phyloP scores from a whole-genome alignment of 2,888 invertebrate species.

The Rhingia campestris region DNA sequence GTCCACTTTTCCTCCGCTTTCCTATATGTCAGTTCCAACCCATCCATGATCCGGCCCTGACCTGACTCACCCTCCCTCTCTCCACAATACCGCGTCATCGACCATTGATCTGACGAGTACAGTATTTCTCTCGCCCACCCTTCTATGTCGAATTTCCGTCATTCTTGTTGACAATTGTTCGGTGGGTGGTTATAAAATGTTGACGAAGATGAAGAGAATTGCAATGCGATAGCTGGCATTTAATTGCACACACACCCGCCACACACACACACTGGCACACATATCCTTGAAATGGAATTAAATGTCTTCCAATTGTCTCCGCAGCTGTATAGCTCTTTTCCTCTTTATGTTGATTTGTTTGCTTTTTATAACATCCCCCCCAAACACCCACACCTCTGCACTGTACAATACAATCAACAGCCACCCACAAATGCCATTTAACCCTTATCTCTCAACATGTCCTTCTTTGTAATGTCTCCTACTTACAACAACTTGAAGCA shows the following conservation, averaged over 20 bases:
- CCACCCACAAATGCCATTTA: constrained; percentile 62
- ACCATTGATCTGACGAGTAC: not conserved
- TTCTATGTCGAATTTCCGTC: constrained; percentile 5
- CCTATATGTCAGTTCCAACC: too few species aligned
- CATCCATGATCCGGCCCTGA: too few species aligned
- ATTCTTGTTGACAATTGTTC: not conserved
- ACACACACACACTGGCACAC: not conserved
- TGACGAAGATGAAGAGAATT: constrained; percentile 4
- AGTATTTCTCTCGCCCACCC: not conserved
- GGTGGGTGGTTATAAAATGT: not conserved
- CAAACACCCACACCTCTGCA: not conserved
- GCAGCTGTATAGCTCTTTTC: constrained; percentile 1
- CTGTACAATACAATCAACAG: not conserved
- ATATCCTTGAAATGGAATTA: constrained; percentile 29
- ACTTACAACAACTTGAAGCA: constrained; percentile 39
- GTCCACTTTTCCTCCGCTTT: too few species aligned
- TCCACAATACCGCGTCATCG: not conserved
- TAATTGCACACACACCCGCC: constrained; percentile 15
- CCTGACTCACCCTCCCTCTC: too few species aligned
- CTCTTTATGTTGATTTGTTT: constrained; percentile 15
- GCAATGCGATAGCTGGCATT: constrained; percentile 23
- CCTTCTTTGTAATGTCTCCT: constrained; percentile 45
- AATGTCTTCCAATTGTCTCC: constrained; percentile 18
- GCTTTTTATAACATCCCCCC: constrained; percentile 2
- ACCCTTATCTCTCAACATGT: constrained; percentile 50